phyloP scores from a whole-genome alignment of 1,140 invertebrate genomes.

The Onthophagus taurus region DNA sequence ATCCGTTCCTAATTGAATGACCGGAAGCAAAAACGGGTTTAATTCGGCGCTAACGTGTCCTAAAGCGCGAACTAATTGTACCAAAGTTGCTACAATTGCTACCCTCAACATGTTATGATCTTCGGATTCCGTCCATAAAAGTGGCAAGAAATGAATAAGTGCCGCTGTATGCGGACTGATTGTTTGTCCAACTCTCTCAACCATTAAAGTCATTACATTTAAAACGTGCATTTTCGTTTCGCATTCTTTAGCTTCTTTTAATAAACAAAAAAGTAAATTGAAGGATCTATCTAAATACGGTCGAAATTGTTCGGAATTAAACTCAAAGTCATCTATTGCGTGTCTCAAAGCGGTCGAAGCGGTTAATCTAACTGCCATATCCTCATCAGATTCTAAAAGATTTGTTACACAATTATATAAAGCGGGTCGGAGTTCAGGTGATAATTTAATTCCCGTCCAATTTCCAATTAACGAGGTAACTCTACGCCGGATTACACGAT shows the following conservation, averaged over 20 bases:
- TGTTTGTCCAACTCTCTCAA: slow-evolving; percentile 70
- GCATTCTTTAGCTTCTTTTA: slow-evolving; percentile 83
- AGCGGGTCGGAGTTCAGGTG: slow-evolving; percentile 62
- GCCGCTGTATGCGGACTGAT: slow-evolving; percentile 62
- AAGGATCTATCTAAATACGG: slow-evolving; percentile 72
- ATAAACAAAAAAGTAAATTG: slow-evolving; percentile 66
- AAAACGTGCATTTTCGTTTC: slow-evolving; percentile 92
- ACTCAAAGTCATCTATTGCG: slow-evolving; percentile 88
- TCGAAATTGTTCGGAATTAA: slow-evolving; percentile 74
- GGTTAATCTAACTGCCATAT: slow-evolving; percentile 76
- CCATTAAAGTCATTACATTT: slow-evolving; percentile 80
- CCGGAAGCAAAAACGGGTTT: slow-evolving; percentile 60
- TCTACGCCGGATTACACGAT: slow-evolving; percentile 76
- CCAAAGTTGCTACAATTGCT: slow-evolving; percentile 79
- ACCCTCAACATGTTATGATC: slow-evolving; percentile 86
- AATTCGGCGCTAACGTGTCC: slow-evolving; percentile 49
- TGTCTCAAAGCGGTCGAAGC: slow-evolving; percentile 63
- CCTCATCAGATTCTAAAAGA: slow-evolving; percentile 60
- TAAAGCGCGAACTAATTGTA: slow-evolving; percentile 62
- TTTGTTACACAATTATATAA: slow-evolving; percentile 72
- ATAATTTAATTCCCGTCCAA: slow-evolving; percentile 83
- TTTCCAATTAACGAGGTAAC: slow-evolving; percentile 78
- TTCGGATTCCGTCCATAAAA: slow-evolving; percentile 78
- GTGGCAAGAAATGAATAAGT: slow-evolving; percentile 73
- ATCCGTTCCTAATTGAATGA: slow-evolving; percentile 74